These are phyloP conservation scores for Pelodiscus sinensis DNA, from an alignment of 2,113 vertebrate species.

Conservation along the genomic window DNA sequence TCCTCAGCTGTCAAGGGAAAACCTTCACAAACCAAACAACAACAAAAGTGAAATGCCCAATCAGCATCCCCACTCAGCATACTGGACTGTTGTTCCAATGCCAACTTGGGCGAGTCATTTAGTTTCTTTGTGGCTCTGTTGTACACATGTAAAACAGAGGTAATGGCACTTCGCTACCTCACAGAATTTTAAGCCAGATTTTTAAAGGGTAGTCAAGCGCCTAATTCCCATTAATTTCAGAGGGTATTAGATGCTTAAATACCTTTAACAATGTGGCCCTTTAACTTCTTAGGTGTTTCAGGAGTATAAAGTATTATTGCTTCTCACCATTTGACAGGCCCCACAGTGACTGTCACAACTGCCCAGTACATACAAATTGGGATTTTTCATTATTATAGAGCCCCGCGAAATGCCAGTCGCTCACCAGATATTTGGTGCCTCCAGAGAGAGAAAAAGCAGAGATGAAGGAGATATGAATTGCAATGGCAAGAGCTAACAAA, in stretches of 20 bases:
- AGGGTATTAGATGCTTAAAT: neutral
- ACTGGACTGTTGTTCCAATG: neutral
- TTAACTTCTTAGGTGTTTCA: neutral
- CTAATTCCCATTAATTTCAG: neutral
- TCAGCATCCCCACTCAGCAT: neutral
- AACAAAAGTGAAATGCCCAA: neutral
- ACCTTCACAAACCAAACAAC: too few relatives aligned
- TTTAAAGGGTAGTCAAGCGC: too few relatives aligned
- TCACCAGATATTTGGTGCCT: accelerated
- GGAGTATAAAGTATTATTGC: neutral
- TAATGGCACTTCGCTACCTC: neutral
- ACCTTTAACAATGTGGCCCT: neutral
- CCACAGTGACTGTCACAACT: neutral
- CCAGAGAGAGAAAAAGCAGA: neutral
- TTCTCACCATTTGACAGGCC: neutral
- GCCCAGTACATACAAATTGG: neutral
- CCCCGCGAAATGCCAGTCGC: neutral
- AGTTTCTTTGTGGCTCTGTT: neutral
- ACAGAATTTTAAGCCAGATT: neutral
- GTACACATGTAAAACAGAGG: neutral
- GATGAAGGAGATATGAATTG: neutral
- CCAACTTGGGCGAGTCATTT: neutral
- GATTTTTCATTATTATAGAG: neutral
- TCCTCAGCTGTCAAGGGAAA: neutral
- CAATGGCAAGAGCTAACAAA: neutral